phyloP scores from a whole-genome alignment of 2,888 invertebrate genomes.

The Calliphora vomitoria region DNA sequence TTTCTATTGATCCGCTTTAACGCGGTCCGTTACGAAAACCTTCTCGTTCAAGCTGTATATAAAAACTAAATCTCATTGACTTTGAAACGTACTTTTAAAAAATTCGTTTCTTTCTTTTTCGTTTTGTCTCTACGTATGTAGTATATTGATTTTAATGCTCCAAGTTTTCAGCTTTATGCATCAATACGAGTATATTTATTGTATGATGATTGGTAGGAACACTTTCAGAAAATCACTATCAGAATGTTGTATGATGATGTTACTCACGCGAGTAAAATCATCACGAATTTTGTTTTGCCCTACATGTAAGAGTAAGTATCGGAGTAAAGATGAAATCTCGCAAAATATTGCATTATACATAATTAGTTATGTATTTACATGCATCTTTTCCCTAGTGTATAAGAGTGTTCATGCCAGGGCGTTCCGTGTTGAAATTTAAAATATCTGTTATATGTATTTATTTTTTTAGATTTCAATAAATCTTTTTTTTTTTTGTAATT shows the following conservation, averaged over 20 bases:
- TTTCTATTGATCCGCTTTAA: slow-evolving; percentile 40
- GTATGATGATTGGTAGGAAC: not conserved
- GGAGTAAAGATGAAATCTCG: no score
- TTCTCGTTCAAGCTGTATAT: slow-evolving; percentile 53
- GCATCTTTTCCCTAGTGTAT: no score
- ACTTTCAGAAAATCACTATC: not conserved
- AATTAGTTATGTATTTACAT: no score
- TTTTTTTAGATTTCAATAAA: no score
- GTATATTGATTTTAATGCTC: not conserved
- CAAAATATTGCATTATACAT: no score
- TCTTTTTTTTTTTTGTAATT: no score
- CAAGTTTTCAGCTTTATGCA: not conserved
- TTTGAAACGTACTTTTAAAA: slow-evolving; percentile 61
- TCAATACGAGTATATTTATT: not conserved
- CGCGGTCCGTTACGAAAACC: slow-evolving; percentile 51
- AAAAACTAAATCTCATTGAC: slow-evolving; percentile 60
- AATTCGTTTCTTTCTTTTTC: slow-evolving; percentile 18
- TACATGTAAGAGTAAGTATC: not conserved
- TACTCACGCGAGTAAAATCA: not conserved
- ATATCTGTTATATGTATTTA: no score
- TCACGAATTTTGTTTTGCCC: not conserved
- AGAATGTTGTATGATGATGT: not conserved
- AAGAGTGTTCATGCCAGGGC: no score
- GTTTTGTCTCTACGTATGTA: not conserved
- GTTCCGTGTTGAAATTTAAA: no score